Base-by-base conservation (phyloP, 2,113 vertebrate genomes). In the Pteruthius melanotis region DNA sequence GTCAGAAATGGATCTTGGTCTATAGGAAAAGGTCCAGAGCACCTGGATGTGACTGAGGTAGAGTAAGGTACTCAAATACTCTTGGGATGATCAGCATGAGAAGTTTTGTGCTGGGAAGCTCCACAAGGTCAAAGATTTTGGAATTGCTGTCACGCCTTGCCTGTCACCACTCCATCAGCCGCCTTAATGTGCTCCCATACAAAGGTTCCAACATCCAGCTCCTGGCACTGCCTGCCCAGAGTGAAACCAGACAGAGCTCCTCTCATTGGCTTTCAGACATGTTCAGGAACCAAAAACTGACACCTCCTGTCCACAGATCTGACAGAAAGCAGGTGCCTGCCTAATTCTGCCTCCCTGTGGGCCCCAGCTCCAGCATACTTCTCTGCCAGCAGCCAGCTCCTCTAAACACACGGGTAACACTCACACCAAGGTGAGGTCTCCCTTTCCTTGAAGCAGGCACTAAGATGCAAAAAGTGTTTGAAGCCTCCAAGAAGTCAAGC, bases 361-460 rank as follows among this genome's bases (percentile, higher is more conserved):
- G 56, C 40, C 4, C 15, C 60, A 63, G 35, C 33, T 90, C 35
- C 4, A 7, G n/a, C 47, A 60, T 44, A 26, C 53, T 60, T 50
- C 72, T 17, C 54, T 23, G 37, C 31, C 37, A 12, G 3, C 72
- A 91, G 31, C 31, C 54, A 80, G 45, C 20, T 85, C 44, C 22
- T 81, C 52, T 30, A 47, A 89, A 52, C 24, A 47, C 30, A 56
- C 0, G 0, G 40, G 3, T 39, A 59, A 70, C 9, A 8, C 15
- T 7, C 0, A 0, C 9, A 30, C 19, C 47, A 21, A 18, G 20
- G 59, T 21, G 31, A 65, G n/a, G 6, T 42, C 65, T 72, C 14
- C 14, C 30, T 30, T 53, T 56, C 40, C 49, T 45, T 69, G 61
- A 64, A 74, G 33, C 10, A 63, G 14, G 13, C 0, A 3, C n/a